A percentile compares a stretch with the other conserved stretches of the same genome.
These are phyloP conservation scores for Cotesia vestalis DNA, from an alignment of 1,140 invertebrate species.

Conservation along the genomic window DNA sequence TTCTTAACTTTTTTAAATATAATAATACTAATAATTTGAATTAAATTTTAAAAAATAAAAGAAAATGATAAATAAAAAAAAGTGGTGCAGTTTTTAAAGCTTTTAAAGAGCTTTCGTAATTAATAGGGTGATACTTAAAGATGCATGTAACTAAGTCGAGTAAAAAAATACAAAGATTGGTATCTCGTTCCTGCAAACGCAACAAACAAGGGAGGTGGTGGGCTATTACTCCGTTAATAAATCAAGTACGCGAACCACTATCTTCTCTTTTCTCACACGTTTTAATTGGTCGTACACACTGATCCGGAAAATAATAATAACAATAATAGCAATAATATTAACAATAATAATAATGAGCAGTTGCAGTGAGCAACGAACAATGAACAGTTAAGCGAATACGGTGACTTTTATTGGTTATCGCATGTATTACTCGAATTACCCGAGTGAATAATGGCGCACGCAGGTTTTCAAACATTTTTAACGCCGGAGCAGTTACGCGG, in stretches of 20 bases:
- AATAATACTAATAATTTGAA: neutral
- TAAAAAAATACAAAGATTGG: conserved; percentile 23
- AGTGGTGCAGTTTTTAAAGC: neutral
- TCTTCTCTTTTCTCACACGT: conserved; percentile 37
- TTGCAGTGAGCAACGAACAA: neutral
- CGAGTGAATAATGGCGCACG: conserved; percentile 15
- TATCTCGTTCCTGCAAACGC: conserved; percentile 15
- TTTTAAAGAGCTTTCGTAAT: neutral
- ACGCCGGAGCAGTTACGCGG: neutral
- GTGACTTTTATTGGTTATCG: conserved; percentile 37
- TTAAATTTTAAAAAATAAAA: neutral
- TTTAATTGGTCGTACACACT: conserved; percentile 39
- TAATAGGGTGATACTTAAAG: conserved; percentile 18
- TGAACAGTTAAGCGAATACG: conserved; percentile 38
- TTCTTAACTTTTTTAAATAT: no score
- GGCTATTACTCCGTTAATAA: conserved; percentile 52
- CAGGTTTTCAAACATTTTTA: conserved; percentile 10
- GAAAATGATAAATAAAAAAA: neutral
- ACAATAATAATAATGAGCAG: no score
- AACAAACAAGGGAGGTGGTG: conserved; percentile 44
- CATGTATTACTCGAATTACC: neutral
- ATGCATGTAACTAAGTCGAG: conserved; percentile 17
- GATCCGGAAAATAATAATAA: conserved; percentile 1
- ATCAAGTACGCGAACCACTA: conserved; percentile 42
- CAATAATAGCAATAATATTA: no score